Percentiles rank a stretch among this genome's conserved stretches.
Conservation (phyloP, 1,140 invertebrate species). For the Rhysida immarginata region DNA sequence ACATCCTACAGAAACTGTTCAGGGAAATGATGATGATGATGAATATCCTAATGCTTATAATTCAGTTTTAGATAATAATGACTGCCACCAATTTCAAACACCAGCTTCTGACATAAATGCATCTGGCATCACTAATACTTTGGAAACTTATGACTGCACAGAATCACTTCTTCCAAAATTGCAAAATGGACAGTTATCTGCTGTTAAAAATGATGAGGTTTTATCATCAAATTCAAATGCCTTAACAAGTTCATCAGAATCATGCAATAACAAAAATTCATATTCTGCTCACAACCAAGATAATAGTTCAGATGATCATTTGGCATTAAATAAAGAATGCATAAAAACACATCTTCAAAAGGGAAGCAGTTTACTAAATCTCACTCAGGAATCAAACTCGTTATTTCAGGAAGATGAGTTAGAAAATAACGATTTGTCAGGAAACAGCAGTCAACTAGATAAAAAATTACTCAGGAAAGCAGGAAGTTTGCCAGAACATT, state of each 20-base stretch:
- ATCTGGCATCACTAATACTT: neutral
- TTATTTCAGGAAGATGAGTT: neutral
- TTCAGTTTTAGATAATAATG: neutral
- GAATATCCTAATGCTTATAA: neutral
- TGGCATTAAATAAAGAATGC: too few species aligned
- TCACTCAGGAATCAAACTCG: neutral
- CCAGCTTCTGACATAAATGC: neutral
- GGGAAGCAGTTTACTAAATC: neutral
- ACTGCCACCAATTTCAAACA: neutral
- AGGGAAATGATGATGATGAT: too few species aligned
- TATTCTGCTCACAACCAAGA: neutral
- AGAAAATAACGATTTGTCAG: neutral
- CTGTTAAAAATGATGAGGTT: neutral
- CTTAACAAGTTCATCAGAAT: neutral
- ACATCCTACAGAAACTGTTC: neutral
- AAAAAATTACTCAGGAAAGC: neutral
- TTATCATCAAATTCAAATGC: neutral
- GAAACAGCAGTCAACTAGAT: neutral
- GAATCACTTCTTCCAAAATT: neutral
- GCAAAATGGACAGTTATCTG: too few species aligned
- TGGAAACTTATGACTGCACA: neutral
- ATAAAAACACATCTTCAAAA: neutral
- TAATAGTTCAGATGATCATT: neutral
- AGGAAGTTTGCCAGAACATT: constrained; percentile 3
- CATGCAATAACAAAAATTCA: neutral